phyloP scores from a whole-genome alignment of 2,113 vertebrate genomes.

The Sceloporus tristichus region DNA sequence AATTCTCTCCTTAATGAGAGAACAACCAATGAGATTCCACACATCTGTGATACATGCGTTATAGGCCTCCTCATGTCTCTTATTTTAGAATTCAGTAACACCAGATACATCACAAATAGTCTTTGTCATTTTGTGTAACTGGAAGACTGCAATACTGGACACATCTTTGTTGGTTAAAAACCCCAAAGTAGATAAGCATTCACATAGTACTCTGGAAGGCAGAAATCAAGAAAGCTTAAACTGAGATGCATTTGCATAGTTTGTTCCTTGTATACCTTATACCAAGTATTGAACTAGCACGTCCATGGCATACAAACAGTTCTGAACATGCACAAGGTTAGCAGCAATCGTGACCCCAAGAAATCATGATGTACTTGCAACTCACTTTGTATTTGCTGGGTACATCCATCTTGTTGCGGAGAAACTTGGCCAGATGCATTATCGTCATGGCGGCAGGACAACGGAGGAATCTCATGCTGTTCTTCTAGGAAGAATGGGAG shows the following conservation, averaged over 20 bases:
- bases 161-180: not conserved
- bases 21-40: not conserved
- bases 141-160: not conserved
- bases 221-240: not conserved
- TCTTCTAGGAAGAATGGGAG: conserved; percentile 71
- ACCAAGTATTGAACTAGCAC: no score
- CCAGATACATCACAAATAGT: not conserved
- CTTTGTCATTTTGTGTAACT: not conserved
- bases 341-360: not conserved
- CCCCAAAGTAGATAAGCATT: no score
- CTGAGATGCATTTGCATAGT: not conserved
- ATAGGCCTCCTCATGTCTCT: not conserved
- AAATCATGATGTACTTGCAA: not conserved
- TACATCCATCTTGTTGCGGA: conserved; percentile 95
- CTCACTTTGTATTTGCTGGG: conserved; percentile 92
- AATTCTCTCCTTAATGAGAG: no score
- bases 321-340: not conserved
- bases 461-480: conserved; percentile 90
- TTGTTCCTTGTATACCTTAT: not conserved
- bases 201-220: not conserved
- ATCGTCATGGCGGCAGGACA: conserved; percentile 94
- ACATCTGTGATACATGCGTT: not conserved
- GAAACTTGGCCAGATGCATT: conserved; percentile 93
- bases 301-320: not conserved
- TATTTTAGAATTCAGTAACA: not conserved